phyloP scores from a whole-genome alignment of 2,888 invertebrate genomes.

The Drosophila antonietae region DNA sequence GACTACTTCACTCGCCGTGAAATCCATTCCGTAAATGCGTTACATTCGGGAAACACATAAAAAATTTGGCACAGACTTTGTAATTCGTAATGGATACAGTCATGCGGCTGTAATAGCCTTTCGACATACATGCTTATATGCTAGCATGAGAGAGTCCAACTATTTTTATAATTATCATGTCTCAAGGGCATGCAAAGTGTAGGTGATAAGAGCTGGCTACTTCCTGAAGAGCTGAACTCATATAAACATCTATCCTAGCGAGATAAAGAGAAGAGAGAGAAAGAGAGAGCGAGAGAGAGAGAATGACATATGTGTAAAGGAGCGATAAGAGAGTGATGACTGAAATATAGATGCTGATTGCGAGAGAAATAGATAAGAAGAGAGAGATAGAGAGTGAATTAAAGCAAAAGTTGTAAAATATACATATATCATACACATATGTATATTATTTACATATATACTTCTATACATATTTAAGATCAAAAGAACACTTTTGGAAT shows the following conservation, averaged over 20 bases:
- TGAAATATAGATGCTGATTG: not conserved
- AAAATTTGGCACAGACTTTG: not conserved
- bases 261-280: not conserved
- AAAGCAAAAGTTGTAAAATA: not conserved
- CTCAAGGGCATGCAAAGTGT: not conserved
- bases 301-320: not conserved
- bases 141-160: not conserved
- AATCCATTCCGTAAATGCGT: constrained; percentile 15
- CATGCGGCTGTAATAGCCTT: not conserved
- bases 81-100: constrained; percentile 6
- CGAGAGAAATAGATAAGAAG: not conserved
- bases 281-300: not conserved
- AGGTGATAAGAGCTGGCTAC: not conserved
- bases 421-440: too few species aligned
- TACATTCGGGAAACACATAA: constrained; percentile 5
- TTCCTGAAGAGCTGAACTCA: not conserved
- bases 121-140: not conserved
- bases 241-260: not conserved
- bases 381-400: not conserved
- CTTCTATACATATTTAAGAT: too few species aligned
- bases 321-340: not conserved
- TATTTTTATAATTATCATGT: not conserved
- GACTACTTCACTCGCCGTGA: not conserved
- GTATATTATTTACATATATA: too few species aligned
- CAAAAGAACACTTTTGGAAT: not conserved